Percentiles rank a stretch among this genome's conserved stretches.
These are phyloP conservation scores for Phrynocephalus guinanensis DNA, from an alignment of 2,797 vertebrate genomes.

Conservation along the genomic window DNA sequence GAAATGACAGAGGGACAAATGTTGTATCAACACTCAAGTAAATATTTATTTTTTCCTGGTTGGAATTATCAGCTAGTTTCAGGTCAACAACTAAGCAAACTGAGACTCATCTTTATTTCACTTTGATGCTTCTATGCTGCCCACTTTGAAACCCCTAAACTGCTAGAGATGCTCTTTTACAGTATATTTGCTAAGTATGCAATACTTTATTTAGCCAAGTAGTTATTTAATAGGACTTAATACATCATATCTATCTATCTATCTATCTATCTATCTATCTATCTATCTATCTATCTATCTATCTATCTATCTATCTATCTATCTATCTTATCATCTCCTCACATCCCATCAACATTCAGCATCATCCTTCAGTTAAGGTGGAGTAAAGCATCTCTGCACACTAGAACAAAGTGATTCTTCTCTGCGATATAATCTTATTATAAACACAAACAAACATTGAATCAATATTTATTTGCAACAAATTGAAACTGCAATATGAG, in stretches of 20 bases:
- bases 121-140: constrained; percentile 6
- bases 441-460: constrained; percentile 58
- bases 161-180: constrained; percentile 39
- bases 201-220: constrained; percentile 3
- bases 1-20: not conserved
- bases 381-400: constrained; percentile 69
- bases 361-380: constrained; percentile 54
- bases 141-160: not conserved
- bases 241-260: no score
- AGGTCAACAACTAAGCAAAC: not conserved
- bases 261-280: no score
- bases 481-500: constrained; percentile 72
- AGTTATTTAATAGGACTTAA: constrained; percentile 28
- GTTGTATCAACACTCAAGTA: no score
- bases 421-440: constrained; percentile 73
- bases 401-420: constrained; percentile 66
- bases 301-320: no score
- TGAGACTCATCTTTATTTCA: not conserved
- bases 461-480: constrained; percentile 80
- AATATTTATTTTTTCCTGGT: no score
- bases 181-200: constrained; percentile 37
- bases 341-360: constrained; percentile 34
- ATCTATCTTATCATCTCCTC: no score
- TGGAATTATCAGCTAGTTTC: no score
- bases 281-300: no score